Base-by-base conservation (phyloP, 1,140 invertebrate species). In the Euwallacea similis region DNA sequence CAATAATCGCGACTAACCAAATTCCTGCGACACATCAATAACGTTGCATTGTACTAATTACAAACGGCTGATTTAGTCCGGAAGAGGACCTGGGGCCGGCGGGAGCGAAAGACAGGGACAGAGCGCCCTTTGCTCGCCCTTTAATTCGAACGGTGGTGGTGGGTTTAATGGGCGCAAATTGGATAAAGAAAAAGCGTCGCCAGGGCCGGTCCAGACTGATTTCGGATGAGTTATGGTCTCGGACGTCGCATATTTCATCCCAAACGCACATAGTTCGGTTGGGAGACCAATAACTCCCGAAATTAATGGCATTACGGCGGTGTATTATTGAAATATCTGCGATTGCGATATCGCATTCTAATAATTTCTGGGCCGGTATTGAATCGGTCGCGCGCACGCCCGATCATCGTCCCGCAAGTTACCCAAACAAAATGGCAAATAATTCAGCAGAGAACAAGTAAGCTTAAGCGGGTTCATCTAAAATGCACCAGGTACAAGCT, bases 11-110 rank as follows among this genome's bases (percentile, higher is more conserved):
- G 75, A 74, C 74, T 78, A 77, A 76, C 74, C 73, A 76, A 79
- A 79, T 79, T 79, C 78, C 78, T 77, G 73, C 74, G 77, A 78
- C 77, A 78, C 78, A 78, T 76, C 75, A 79, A 78, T 76, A 79
- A 78, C 76, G 74, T 74, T 73, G 67, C 74, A 78, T 76, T 75
- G 77, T 77, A 73, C 77, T 78, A 78, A 80, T 80, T 78, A 79
- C 79, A 78, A 78, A 79, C 75, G 74, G 77, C 76, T 80, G 79
- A 80, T 80, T 80, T 80, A 80, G 77, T 78, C 59, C 58, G 50
- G 65, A 53, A 21, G 50, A 33, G 58, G 50, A 10, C 63, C 63
- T 16, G 67, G 60, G 44, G 47, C 21, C 21, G n/a, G 59, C 33
- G 42, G 44, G 13, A 7, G 42, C 11, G 66, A n/a, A n/a, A 46